Conservation (phyloP, 2,888 invertebrate species). For the Helleia helle region DNA sequence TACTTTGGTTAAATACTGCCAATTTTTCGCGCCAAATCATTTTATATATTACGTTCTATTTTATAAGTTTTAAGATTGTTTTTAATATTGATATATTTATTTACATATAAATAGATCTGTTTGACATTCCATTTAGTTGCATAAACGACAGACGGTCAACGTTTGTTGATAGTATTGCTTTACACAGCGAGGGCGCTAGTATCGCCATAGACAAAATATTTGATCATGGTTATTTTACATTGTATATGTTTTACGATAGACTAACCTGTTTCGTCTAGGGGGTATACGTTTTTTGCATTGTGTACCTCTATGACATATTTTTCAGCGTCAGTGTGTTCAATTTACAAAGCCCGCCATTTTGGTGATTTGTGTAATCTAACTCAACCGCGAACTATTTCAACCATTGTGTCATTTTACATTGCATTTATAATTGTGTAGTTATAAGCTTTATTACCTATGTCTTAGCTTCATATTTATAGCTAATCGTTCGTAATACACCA, state of each 20-base stretch:
- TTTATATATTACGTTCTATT: not conserved
- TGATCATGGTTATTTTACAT: too few species aligned
- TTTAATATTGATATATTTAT: constrained; percentile 8
- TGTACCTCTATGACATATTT: too few species aligned
- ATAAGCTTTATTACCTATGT: constrained; percentile 18
- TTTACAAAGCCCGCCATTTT: too few species aligned
- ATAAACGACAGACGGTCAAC: not conserved
- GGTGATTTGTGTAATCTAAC: not conserved
- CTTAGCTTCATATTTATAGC: constrained; percentile 19
- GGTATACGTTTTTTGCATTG: too few species aligned
- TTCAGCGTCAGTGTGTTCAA: not conserved
- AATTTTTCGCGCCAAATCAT: not conserved
- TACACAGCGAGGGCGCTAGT: not conserved
- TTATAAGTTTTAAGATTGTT: not conserved
- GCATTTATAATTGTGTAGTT: constrained; percentile 23
- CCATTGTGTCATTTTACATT: constrained; percentile 19
- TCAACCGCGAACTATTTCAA: constrained; percentile 13
- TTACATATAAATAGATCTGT: constrained; percentile 12
- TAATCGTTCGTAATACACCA: constrained; percentile 13
- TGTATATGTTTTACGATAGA: too few species aligned
- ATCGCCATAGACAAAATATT: not conserved
- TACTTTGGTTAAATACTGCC: not conserved
- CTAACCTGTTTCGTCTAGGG: too few species aligned
- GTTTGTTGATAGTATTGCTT: not conserved
- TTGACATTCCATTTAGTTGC: constrained; percentile 6